These are phyloP conservation scores for Pelmatolapia mariae DNA, from an alignment of 2,113 vertebrate genomes.

Conservation along the genomic window DNA sequence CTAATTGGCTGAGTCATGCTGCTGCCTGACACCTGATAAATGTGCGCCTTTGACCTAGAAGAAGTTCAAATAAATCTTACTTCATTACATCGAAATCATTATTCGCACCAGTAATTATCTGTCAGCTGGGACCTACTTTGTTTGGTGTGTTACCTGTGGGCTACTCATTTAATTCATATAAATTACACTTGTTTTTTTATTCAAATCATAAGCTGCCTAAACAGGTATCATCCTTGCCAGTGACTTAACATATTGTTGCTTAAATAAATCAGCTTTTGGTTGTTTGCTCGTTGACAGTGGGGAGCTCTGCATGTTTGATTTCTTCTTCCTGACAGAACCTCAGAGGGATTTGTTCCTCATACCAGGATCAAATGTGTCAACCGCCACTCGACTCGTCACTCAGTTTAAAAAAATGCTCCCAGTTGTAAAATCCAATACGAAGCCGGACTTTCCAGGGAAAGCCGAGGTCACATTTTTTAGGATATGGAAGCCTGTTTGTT, in stretches of 20 bases:
- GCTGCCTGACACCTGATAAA: conserved; percentile 11
- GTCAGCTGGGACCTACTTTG: background rate
- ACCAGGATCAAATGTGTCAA: background rate
- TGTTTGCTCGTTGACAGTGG: background rate
- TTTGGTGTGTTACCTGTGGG: background rate
- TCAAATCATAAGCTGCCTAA: background rate
- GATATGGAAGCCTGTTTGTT: background rate
- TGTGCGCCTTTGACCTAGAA: background rate
- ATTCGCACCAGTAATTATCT: background rate
- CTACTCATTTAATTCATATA: background rate
- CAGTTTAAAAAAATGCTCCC: background rate
- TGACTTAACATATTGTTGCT: background rate
- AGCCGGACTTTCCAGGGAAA: background rate
- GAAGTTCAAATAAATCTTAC: background rate
- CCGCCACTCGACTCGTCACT: background rate
- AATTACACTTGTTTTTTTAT: background rate
- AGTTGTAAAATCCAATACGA: background rate
- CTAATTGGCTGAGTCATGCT: conserved; percentile 12
- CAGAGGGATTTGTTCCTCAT: background rate
- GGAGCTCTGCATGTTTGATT: background rate
- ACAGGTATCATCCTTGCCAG: background rate
- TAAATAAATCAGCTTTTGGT: background rate
- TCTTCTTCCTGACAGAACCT: background rate
- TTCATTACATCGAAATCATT: background rate
- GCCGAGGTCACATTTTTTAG: background rate